phyloP scores from a whole-genome alignment of 2,797 vertebrate species.

The Coracias cyanogaster region DNA sequence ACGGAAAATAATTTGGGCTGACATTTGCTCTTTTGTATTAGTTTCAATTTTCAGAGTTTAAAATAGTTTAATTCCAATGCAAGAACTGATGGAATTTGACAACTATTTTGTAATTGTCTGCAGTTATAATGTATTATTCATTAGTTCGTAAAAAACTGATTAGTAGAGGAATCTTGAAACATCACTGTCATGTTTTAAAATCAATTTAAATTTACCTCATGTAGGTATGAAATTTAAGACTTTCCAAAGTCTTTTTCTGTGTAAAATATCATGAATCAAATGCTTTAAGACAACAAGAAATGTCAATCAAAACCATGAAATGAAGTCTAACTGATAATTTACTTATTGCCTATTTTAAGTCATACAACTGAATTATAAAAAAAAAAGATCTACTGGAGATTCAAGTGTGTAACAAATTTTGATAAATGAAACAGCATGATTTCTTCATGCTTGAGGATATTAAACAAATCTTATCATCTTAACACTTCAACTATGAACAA shows the following conservation, averaged over 20 bases:
- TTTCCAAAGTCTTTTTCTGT: background rate
- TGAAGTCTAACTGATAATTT: background rate
- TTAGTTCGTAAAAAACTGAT: background rate
- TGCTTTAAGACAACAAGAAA: background rate
- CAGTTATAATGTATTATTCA: background rate
- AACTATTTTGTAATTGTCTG: background rate
- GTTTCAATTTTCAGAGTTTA: background rate
- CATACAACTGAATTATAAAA: background rate
- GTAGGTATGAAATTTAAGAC: background rate
- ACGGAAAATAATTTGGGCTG: background rate
- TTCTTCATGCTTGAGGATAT: background rate
- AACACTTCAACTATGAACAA: background rate
- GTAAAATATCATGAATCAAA: background rate
- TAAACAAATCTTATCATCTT: background rate
- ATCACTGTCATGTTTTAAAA: background rate
- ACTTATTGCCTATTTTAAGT: background rate
- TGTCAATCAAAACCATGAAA: background rate
- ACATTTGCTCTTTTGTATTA: background rate
- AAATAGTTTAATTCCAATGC: background rate
- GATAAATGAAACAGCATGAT: background rate
- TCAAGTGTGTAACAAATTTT: background rate
- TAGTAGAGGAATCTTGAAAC: slow-evolving; percentile 4
- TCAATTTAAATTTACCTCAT: background rate
- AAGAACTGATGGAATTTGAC: background rate
- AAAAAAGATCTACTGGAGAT: background rate